Base-by-base conservation (phyloP, 1,140 invertebrate species). In the Spodoptera litura region DNA sequence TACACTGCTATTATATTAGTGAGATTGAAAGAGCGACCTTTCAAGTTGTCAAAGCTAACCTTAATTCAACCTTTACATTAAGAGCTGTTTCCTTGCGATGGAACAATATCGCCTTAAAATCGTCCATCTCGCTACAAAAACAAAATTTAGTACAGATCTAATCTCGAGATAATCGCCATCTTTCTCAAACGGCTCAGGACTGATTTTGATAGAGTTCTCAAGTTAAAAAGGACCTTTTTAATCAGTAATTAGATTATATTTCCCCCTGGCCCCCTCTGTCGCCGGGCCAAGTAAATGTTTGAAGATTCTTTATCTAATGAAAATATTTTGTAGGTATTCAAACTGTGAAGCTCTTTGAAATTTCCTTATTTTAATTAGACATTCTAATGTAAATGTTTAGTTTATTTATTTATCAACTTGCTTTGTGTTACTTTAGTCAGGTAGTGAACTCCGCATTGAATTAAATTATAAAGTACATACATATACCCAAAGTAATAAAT, bases 201-300 rank as follows among this genome's bases (percentile, higher is more conserved):
- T 44, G 70, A 73, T 73, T 73, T 56, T 49, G 71, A 73, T 73
- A 49, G 71, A 73, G 71, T 58, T 73, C 35, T 73, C 35, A 31
- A 59, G 38, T 44, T 44, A 44, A 44, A 44, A 44, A 44, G 25
- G 52, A 11, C 15, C 71, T 73, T 73, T 73, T 73, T 73, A 73
- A 73, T 73, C 55, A 73, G 71, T 73, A 73, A 73, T 73, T 59
- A 73, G 55, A 73, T 73, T 44, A 73, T 72, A 73, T 73, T 59
- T 12, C 49, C 20, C 66, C 52, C 25, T 35, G 52, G 55, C 13
- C 56, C 27, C 25, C 6, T n/a, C 53, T 44, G 71, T 72, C 68
- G n/a, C 12, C 27, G 9, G 20, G 71, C 27, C 53, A 20, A 3
- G 11, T 49, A 59, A 73, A 73, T 44, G 35, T 12, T 44, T 59